Base-by-base conservation (phyloP, 1,140 invertebrate species). In the Lepidurus packardi region DNA sequence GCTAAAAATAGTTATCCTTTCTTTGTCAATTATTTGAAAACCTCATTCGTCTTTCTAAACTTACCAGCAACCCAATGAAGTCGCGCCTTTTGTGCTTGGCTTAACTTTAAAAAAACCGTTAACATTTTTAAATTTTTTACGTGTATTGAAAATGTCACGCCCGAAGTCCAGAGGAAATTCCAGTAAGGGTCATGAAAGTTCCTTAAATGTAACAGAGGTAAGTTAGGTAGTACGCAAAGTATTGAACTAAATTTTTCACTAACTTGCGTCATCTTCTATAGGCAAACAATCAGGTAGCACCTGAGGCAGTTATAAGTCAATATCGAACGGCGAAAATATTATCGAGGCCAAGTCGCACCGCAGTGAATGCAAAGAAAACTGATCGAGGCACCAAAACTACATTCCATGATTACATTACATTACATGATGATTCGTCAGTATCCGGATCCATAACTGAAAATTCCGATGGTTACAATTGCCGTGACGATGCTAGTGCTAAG, bases 371-470 rank as follows among this genome's bases (percentile, higher is more conserved):
- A 21, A 65, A 65, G 8, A 16, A 13, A 65, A 65, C 1, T n/a
- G 13, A 9, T 16, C 8, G 53, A 65, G 21, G 13, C 53, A 65
- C 16, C 21, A 65, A 65, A 65, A 16, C n/a, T 21, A 65, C 53
- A 13, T 65, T 65, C 21, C 53, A 65, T 21, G n/a, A 65, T 65
- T 65, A 65, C 53, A n/a, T n/a, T n/a, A n/a, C n/a, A n/a, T 65
- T 65, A 21, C 16, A 65, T 16, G 53, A 16, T 65, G 34, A 34
- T 34, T 2, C 34, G 34, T 65, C 53, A 65, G 53, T n/a, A 16
- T 65, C 53, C 34, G n/a, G 16, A 13, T 16, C 16, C 21, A 65
- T 13, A 65, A 7, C 13, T 65, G 53, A 21, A 65, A 65, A 65
- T 65, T n/a, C 16, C 53, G 13, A 13, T 65, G 16, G 21, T 65